Percentiles rank a stretch among this genome's conserved stretches.
phyloP scores from a whole-genome alignment of 2,113 vertebrate species.

The Platysternon megacephalum region DNA sequence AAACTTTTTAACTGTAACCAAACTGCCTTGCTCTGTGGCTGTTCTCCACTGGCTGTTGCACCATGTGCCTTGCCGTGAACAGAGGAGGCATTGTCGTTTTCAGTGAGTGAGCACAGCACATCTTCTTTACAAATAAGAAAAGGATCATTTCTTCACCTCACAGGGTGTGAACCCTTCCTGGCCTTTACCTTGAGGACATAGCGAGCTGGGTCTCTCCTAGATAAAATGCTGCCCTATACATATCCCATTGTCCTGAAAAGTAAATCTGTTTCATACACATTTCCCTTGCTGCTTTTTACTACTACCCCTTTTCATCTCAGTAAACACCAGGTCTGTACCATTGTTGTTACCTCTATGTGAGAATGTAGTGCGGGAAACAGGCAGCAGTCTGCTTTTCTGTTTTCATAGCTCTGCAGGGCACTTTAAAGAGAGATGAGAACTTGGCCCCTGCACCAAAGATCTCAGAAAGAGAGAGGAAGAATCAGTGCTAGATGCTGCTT shows the following conservation, averaged over 20 bases:
- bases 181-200: not conserved
- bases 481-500: rapidly evolving
- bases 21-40: not conserved
- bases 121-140: not conserved
- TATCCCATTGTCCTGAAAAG: not conserved
- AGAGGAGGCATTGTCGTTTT: not conserved
- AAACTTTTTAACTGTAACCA: rapidly evolving
- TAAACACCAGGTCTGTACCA: not conserved
- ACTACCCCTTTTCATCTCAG: not conserved
- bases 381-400: no score
- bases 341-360: not conserved
- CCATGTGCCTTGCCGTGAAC: no score
- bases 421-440: not conserved
- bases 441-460: not conserved
- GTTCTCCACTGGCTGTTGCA: not conserved
- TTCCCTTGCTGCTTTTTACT: not conserved
- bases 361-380: not conserved
- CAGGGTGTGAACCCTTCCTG: not conserved
- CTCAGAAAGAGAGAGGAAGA: not conserved
- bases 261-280: not conserved
- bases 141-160: rapidly evolving
- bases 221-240: not conserved
- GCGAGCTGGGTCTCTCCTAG: not conserved
- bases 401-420: not conserved
- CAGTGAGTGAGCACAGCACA: rapidly evolving